Evolutionary conservation across 2,888 invertebrate species (phyloP), one percentile per base, ranked within the genome.

Genomic region (Lordiphosa andalusiaca): DNA sequence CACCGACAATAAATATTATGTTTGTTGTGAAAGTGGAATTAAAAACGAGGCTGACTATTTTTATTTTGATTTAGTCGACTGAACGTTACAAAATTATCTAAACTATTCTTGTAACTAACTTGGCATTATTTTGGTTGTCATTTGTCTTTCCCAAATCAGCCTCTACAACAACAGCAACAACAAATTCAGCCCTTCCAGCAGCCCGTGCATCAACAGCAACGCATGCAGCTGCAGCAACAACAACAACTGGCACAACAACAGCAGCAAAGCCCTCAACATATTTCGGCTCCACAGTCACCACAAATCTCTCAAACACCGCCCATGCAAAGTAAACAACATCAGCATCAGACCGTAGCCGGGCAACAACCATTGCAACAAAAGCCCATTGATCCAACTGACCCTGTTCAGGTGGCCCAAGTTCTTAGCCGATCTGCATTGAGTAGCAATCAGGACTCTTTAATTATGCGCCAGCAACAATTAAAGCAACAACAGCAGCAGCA

Each of bases 381-480:
- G 52, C 88, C 88, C 7, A 89, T 90, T 33, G 89, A 89, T 72
- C 89, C 89, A 0, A 89, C 88, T 5, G 90, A 89, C 69, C 87
- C 89, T 2, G 84, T 88, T 9, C 88, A 89, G 53, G 89, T 90
- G 7, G 88, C 89, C 3, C 89, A 89, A 54, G 86, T 88, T 1
- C 65, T 88, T 2, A 88, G 89, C 58, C 85, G 89, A 5, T 87
- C 89, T 0, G 85, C 89, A 0, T 81, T 88, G 1, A 86, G 87
- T 53, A 87, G 88, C 6, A 88, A 88, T 67, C 90, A 89, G 64
- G 89, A 89, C 30, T 88, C 87, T 2, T 58, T 89, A 30, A 87
- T 89, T 57, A 82, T 89, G 80, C 78, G 87, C 3, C 87, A 89
- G 47, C 86, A 89, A 64, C 88, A 89, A 40, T 66, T 89, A 0